Base-by-base conservation (phyloP, 2,888 invertebrate genomes). In the Danaus chrysippus region DNA sequence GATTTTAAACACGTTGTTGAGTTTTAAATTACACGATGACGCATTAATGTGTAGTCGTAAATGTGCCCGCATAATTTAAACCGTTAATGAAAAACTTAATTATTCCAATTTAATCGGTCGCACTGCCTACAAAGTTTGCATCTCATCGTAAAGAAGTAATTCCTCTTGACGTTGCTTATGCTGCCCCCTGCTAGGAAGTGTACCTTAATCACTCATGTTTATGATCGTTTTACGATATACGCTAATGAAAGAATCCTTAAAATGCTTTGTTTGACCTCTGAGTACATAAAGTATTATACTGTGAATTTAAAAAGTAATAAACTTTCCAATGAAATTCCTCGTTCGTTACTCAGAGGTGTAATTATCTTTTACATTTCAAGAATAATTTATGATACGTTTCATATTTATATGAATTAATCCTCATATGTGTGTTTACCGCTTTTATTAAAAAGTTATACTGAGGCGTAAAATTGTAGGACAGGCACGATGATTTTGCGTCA, bases 401-500 rank as follows among this genome's bases (percentile, higher is more conserved):
- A 17, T 17, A 49, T 49, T 17, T 49, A 49, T 17, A 49, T 49
- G 49, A n/a, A 10, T 17, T 49, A 17, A 17, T 49, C 15, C n/a
- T 46, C 46, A 13, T 46, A n/a, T 46, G 46, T 17, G 49, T 17
- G 49, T 49, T 49, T 17, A 44, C 46, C 41, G 53, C 56, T 82
- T 81, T 80, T 82, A 83, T 86, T 83, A 79, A 79, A 79, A 82
- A 81, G 76, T 79, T 79, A 85, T 81, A 83, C 75, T 82, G 84
- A 78, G 78, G 84, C 88, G 86, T 89, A 80, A 89, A 91, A 88
- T 90, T 88, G 83, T 83, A 76, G 81, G 82, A 78, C 78, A 83
- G 83, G 78, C 83, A 78, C 76, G 83, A 86, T 87, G 86, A 89
- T 89, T 88, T 89, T 88, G 86, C 89, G 84, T 87, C 89, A 90